Percentiles rank a stretch among this genome's conserved stretches.
phyloP scores from a whole-genome alignment of 2,113 vertebrate genomes.

The Lonchura striata region DNA sequence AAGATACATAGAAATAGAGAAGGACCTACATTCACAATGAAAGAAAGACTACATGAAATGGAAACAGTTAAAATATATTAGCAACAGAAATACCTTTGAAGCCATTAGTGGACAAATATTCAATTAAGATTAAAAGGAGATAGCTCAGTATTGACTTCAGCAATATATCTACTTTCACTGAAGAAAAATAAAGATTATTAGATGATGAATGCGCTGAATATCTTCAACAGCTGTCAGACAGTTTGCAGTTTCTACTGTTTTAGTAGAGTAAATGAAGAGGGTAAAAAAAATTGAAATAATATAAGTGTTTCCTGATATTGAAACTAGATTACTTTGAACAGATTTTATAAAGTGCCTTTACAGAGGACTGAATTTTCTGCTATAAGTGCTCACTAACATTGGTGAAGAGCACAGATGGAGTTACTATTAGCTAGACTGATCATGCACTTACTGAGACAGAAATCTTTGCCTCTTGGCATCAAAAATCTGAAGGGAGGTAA shows the following conservation, averaged over 20 bases:
- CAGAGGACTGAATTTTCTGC: not conserved
- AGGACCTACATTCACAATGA: not conserved
- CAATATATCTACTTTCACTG: not conserved
- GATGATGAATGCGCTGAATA: not conserved
- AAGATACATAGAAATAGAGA: not conserved
- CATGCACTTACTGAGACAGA: not conserved
- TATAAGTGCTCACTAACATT: not conserved
- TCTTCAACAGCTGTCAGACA: not conserved
- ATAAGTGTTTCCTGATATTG: not conserved
- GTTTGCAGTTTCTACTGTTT: not conserved
- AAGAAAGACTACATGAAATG: not conserved
- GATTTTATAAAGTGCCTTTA: not conserved
- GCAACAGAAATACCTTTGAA: not conserved
- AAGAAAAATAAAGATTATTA: not conserved
- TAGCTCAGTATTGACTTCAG: not conserved
- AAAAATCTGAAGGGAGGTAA: not conserved
- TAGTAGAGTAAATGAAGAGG: not conserved
- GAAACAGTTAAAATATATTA: not conserved
- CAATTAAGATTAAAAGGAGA: not conserved
- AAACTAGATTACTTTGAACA: not conserved
- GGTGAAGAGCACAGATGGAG: not conserved
- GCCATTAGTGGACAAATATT: not conserved
- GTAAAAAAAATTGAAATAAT: not conserved
- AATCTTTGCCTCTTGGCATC: not conserved
- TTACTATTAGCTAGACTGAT: not conserved